phyloP scores from a whole-genome alignment of 35 echinoderm and acorn worm genomes.

The Diadema setosum region DNA sequence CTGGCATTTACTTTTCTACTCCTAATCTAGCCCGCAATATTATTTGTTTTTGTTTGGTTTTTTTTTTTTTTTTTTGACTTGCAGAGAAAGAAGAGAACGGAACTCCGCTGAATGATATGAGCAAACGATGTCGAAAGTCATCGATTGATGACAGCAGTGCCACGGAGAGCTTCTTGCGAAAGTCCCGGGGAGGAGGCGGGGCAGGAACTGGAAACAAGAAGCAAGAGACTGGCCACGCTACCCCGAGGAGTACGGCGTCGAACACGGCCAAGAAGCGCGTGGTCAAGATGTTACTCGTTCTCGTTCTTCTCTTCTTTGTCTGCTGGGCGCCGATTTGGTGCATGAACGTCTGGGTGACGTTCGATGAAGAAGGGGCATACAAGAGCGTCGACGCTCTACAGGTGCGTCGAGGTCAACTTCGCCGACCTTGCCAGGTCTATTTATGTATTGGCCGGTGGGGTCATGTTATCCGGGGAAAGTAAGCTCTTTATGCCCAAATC shows the following conservation, averaged over 20 bases:
- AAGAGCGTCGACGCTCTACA: background rate
- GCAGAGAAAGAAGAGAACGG: constrained; percentile 89
- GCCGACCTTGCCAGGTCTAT: no score
- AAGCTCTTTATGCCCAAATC: no score
- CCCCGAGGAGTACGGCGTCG: constrained; percentile 69
- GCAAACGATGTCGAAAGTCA: background rate
- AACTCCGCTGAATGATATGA: constrained; percentile 56
- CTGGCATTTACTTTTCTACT: no score
- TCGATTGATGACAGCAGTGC: background rate
- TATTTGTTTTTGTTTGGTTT: no score
- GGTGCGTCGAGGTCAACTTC: no score
- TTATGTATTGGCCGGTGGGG: no score
- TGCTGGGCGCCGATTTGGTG: constrained; percentile 93
- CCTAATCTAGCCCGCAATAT: no score
- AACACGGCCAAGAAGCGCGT: constrained; percentile 91
- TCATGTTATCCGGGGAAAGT: no score
- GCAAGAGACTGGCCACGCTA: constrained; percentile 1
- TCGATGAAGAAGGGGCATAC: background rate
- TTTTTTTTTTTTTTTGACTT: background rate
- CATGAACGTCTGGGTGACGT: constrained; percentile 69
- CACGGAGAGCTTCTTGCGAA: constrained; percentile 14
- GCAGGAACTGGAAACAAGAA: background rate
- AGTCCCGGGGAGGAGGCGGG: background rate
- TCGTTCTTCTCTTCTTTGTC: constrained; percentile 86
- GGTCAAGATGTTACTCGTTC: constrained; percentile 87